Conservation (phyloP, 2,888 invertebrate genomes). For the Spatulosminthurus flaviceps region DNA sequence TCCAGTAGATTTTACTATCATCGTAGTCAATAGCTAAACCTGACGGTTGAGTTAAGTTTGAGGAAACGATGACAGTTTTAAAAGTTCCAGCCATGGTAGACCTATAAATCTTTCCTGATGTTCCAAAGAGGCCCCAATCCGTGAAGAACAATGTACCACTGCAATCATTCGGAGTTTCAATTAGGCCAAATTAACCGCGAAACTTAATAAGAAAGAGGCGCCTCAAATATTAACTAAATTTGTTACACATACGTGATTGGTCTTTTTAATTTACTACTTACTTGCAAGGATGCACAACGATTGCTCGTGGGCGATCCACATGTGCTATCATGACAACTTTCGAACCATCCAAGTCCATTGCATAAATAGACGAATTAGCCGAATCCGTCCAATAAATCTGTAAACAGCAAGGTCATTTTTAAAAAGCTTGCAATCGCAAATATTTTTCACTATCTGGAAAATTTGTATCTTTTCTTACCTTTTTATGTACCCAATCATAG, state of each 20-base stretch:
- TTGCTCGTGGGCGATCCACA: constrained; percentile 92
- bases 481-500: constrained; percentile 97
- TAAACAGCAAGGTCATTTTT: background rate
- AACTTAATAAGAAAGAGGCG: too few species aligned
- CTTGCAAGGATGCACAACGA: constrained; percentile 96
- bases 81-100: constrained; percentile 97
- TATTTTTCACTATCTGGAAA: too few species aligned
- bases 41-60: constrained; percentile 92
- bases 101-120: constrained; percentile 90
- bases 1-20: constrained; percentile 94
- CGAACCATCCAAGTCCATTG: constrained; percentile 89
- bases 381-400: constrained; percentile 95
- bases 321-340: constrained; percentile 90
- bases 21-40: constrained; percentile 96
- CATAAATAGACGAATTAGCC: constrained; percentile 91
- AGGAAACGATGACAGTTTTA: constrained; percentile 86
- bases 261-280: constrained; percentile 26
- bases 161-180: too few species aligned
- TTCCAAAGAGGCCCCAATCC: constrained; percentile 94
- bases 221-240: too few species aligned
- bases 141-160: constrained; percentile 85
- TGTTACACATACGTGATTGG: background rate
- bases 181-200: too few species aligned
- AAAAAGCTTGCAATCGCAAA: background rate
- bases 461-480: too few species aligned